These are phyloP conservation scores for Brachyrhaphis roseni DNA, from an alignment of 2,797 vertebrate genomes.

Conservation along the genomic window DNA sequence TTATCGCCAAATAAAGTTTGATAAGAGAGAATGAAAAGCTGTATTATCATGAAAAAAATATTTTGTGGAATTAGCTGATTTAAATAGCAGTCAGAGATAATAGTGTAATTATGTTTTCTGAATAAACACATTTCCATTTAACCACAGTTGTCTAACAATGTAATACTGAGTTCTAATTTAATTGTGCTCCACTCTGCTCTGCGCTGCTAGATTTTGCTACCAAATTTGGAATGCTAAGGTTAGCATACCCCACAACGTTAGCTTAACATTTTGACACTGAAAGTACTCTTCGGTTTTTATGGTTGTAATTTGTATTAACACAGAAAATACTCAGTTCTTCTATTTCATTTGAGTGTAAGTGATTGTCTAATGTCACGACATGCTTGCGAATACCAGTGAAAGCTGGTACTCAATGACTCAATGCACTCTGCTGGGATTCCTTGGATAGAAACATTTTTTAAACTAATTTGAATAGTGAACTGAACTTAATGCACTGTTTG, in stretches of 20 bases:
- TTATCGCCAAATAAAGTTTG: conserved; percentile 13
- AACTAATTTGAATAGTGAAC: neutral
- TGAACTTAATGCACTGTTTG: neutral
- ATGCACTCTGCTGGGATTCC: neutral
- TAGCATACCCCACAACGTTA: neutral
- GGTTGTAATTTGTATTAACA: neutral
- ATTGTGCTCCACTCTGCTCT: neutral
- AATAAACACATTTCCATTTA: conserved; percentile 10
- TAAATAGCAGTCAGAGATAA: conserved; percentile 19
- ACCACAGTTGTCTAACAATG: neutral
- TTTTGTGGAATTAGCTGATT: conserved; percentile 6
- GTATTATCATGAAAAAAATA: conserved; percentile 3
- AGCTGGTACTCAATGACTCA: neutral
- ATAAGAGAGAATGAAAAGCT: neutral
- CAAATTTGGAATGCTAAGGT: neutral
- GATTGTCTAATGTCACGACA: neutral
- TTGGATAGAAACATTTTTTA: neutral
- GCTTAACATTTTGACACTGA: neutral
- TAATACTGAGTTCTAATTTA: neutral
- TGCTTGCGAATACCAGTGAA: neutral
- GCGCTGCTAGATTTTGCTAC: neutral
- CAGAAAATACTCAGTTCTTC: neutral
- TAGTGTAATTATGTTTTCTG: neutral
- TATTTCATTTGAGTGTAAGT: neutral
- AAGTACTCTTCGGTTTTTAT: neutral